Conservation (phyloP, 2,113 vertebrate species). For the Rana temporaria region DNA sequence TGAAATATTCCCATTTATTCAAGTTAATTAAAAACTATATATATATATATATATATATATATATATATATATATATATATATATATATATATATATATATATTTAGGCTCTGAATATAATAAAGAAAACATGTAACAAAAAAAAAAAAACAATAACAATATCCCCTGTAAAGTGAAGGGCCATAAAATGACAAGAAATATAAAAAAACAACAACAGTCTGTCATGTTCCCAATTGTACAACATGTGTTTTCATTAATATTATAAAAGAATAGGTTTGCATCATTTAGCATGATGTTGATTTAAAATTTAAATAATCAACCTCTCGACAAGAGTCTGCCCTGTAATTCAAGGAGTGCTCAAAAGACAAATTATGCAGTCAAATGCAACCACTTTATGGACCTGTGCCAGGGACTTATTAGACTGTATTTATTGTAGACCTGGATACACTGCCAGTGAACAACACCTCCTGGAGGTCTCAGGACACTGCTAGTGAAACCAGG, state of each 20-base stretch:
- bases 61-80: not conserved
- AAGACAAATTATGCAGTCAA: constrained; percentile 29
- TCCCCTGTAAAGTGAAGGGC: too few species aligned
- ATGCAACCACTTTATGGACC: constrained; percentile 8
- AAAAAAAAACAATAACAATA: too few species aligned
- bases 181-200: not conserved
- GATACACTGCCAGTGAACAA: constrained; percentile 14
- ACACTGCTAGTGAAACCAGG: constrained; percentile 14
- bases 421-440: constrained; percentile 31
- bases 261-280: not conserved
- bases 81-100: not conserved
- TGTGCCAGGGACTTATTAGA: constrained; percentile 29
- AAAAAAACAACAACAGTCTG: not conserved
- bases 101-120: too few species aligned
- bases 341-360: constrained; percentile 3
- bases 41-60: not conserved
- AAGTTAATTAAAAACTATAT: too few species aligned
- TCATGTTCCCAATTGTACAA: not conserved
- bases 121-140: too few species aligned
- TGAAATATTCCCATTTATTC: too few species aligned
- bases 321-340: not conserved
- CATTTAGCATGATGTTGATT: constrained; percentile 1
- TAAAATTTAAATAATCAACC: constrained; percentile 33
- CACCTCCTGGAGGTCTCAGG: constrained; percentile 31
- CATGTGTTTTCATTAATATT: not conserved